Base-by-base conservation (phyloP, 2,113 vertebrate species). In the Tauraco erythrolophus region DNA sequence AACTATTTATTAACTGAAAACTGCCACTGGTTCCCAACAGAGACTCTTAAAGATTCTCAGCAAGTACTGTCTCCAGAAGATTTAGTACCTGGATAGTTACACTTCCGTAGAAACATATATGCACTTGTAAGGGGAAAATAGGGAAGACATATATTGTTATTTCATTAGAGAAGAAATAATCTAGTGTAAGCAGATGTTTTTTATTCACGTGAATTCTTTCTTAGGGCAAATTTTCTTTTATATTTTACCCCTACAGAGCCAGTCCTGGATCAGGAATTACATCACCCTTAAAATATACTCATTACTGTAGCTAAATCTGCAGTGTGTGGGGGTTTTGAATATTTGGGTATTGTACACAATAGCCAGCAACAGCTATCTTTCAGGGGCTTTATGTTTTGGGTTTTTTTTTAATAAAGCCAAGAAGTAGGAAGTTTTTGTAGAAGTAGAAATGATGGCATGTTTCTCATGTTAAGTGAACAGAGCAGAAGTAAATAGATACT, bases 311-410 rank as follows among this genome's bases (percentile, higher is more conserved):
- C 8, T 45, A 66, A 4, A 7, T 85, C 43, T 83, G 23, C 10
- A 43, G 10, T 17, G 24, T 14, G 9, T 4, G 4, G 3, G n/a
- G n/a, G n/a, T n/a, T n/a, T n/a, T n/a, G n/a, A 2, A 0, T 71
- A 50, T 45, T 78, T 71, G 11, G 2, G 4, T 43, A 30, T 18
- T 60, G 14, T 28, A n/a, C n/a, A n/a, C n/a, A n/a, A n/a, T n/a
- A n/a, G 23, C 3, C 33, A 46, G 23, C 9, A 64, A 15, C 6
- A 46, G 4, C 4, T 50, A 10, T 22, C 9, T 48, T 64, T 79
- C 18, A 6, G 14, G 12, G 2, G 17, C 22, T 31, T 64, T 4
- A 0, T 16, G 27, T 24, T 48, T 5, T 0, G 22, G 19, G 22
- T 50, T 76, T 82, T 76, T 19, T 18, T 9, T 78, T 15, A 43